Base-by-base conservation (phyloP, 2,888 invertebrate species). In the Dusona sp. region DNA sequence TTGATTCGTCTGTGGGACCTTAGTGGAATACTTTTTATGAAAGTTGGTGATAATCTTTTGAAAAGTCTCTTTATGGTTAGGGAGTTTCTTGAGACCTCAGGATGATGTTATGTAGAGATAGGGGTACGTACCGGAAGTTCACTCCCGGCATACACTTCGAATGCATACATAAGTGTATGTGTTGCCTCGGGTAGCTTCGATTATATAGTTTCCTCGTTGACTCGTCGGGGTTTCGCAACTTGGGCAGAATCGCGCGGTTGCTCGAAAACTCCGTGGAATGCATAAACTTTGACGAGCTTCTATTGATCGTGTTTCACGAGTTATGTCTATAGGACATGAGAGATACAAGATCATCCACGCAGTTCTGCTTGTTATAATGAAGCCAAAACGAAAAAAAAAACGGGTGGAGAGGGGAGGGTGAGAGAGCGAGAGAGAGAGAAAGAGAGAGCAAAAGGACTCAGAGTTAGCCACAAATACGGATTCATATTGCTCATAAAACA, bases 201-300 rank as follows among this genome's bases (percentile, higher is more conserved):
- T 86, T 73, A 83, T 78, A 54, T 57, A 82, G 75, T 75, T 82
- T 57, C 33, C 57, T 16, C 38, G 75, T 74, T 57, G 79, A 75
- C 74, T 79, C 51, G 75, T 54, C 45, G 83, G 61, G 73, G 48
- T 61, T 67, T 51, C 29, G 73, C 42, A 78, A 81, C 73, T 83
- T 80, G 22, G 57, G 29, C 64, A 25, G 72, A 68, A 83, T 57
- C 81, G 81, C 67, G 72, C 57, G 65, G 77, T 67, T 72, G 38
- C 83, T 74, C 61, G 73, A 67, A 68, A 77, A 51, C 77, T 81
- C 77, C 54, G 78, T 45, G 83, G 83, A 83, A 86, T 83, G 83
- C 86, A 80, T 83, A 78, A 83, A 80, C 77, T 83, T 81, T 80
- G 83, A 86, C 83, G 83, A 78, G 83, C 48, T 42, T 29, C 67